These are phyloP conservation scores for Nowickia ferox DNA, from an alignment of 2,888 invertebrate species.

Conservation along the genomic window DNA sequence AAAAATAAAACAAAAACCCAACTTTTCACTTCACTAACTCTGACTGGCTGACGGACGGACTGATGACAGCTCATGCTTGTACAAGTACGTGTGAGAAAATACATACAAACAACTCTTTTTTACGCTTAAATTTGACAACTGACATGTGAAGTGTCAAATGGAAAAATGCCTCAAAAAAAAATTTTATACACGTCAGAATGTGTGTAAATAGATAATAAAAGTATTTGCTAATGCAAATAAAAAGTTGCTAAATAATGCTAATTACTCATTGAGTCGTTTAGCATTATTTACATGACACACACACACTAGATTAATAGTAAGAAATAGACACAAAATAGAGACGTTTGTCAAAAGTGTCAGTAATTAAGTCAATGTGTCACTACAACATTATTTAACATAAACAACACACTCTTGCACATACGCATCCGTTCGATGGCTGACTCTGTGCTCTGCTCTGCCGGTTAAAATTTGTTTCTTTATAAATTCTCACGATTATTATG, in stretches of 20 bases:
- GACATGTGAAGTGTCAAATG: constrained; percentile 63
- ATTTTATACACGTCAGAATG: constrained; percentile 57
- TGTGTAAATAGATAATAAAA: constrained; percentile 58
- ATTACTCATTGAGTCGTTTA: constrained; percentile 72
- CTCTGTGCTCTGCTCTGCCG: too few species aligned
- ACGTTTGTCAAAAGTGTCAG: constrained; percentile 62
- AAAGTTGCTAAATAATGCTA: constrained; percentile 69
- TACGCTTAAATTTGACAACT: constrained; percentile 58
- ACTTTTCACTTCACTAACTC: constrained; percentile 29
- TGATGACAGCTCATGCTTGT: constrained; percentile 53
- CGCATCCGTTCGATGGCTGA: constrained; percentile 44
- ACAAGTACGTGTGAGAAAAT: constrained; percentile 49
- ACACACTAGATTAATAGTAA: constrained; percentile 21
- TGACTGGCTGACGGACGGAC: neutral
- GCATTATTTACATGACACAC: constrained; percentile 53
- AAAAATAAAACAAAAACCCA: constrained; percentile 1
- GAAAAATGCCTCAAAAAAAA: neutral
- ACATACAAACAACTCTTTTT: constrained; percentile 9
- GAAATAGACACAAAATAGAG: constrained; percentile 40
- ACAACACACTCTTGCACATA: neutral
- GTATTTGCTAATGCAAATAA: constrained; percentile 42
- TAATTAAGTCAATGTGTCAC: constrained; percentile 71
- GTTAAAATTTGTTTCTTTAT: neutral
- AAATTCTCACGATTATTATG: constrained; percentile 69
- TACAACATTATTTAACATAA: constrained; percentile 39